Conservation (phyloP, 2,888 invertebrate species). For the Parnassius smintheus region DNA sequence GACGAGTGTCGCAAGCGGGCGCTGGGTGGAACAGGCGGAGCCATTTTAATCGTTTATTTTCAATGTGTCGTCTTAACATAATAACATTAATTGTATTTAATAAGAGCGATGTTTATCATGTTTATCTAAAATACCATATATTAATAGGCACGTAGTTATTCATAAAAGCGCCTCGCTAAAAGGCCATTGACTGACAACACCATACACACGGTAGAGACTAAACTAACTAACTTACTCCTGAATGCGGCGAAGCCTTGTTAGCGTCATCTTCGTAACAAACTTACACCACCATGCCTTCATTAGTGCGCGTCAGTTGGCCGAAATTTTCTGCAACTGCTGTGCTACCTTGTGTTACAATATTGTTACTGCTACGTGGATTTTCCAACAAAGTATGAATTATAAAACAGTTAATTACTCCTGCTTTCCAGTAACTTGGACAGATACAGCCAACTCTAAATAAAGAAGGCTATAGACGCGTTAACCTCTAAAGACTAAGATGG, state of each 20-base stretch:
- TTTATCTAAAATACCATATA: not conserved
- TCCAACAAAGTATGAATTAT: not conserved
- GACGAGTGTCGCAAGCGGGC: no score
- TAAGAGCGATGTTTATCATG: no score
- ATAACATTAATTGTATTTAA: no score
- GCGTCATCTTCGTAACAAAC: slow-evolving; percentile 19
- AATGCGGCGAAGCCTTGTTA: slow-evolving; percentile 24
- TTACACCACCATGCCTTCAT: slow-evolving; percentile 23
- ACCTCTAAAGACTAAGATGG: no score
- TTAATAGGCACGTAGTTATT: slow-evolving; percentile 15
- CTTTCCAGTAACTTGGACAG: no score
- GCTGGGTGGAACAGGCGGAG: no score
- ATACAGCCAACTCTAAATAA: no score
- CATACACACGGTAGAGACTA: not conserved
- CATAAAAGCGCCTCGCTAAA: slow-evolving; percentile 9
- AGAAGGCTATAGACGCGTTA: no score
- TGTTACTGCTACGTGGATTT: not conserved
- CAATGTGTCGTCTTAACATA: no score
- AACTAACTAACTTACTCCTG: slow-evolving; percentile 17
- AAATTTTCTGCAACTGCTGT: slow-evolving; percentile 16
- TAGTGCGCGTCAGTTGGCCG: slow-evolving; percentile 22
- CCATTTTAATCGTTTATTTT: no score
- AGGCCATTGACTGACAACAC: slow-evolving; percentile 24
- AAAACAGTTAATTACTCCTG: no score
- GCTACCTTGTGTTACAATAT: not conserved